A percentile compares a stretch with the other conserved stretches of the same genome.
phyloP scores from a whole-genome alignment of 2,888 invertebrate genomes.

The Campoplex nolae region DNA sequence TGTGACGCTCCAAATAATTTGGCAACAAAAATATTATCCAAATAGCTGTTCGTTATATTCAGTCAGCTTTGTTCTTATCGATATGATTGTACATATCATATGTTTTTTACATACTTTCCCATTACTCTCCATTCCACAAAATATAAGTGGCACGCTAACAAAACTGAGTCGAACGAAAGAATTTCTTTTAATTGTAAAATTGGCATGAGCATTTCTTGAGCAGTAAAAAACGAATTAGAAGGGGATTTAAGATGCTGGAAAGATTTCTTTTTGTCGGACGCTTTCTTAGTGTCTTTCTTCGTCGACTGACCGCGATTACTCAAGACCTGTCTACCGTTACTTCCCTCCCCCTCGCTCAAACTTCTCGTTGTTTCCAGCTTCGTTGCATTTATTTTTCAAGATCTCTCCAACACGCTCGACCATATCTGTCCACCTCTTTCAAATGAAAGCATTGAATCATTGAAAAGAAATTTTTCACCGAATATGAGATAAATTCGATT shows the following conservation, averaged over 20 bases:
- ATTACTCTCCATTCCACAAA: background rate
- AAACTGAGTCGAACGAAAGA: background rate
- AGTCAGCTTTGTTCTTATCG: background rate
- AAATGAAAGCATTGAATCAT: background rate
- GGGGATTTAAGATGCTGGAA: conserved; percentile 37
- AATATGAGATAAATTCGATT: background rate
- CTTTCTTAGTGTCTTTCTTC: conserved; percentile 56
- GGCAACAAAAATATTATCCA: background rate
- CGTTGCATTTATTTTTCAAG: conserved; percentile 51
- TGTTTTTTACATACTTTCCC: background rate
- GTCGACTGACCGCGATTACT: conserved; percentile 66
- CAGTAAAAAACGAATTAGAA: conserved; percentile 27
- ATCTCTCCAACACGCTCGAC: conserved; percentile 37
- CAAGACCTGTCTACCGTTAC: conserved; percentile 62
- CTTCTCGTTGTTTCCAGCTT: conserved; percentile 61
- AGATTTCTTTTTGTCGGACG: conserved; percentile 48
- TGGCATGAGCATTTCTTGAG: conserved; percentile 10
- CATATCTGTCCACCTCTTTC: conserved; percentile 11
- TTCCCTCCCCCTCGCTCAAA: conserved; percentile 36
- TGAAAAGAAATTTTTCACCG: background rate
- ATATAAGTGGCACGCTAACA: background rate
- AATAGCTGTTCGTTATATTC: background rate
- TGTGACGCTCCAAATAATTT: background rate
- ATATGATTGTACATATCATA: too few species aligned
- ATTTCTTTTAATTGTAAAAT: conserved; percentile 16